Conservation (phyloP, 1,140 invertebrate species). For the Drosophila hydei region DNA sequence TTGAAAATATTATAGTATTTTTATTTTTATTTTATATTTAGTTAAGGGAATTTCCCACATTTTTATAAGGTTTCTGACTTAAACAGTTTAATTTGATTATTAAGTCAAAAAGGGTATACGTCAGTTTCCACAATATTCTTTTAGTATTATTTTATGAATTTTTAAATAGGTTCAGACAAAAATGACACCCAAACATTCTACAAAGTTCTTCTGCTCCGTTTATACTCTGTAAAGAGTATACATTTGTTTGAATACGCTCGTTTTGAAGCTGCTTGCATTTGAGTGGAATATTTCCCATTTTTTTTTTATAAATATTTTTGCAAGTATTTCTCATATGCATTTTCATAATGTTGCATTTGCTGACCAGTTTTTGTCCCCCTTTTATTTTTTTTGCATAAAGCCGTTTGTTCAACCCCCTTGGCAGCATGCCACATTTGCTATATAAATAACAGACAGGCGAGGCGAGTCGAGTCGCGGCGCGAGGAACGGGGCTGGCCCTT, state of each 20-base stretch:
- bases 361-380: slow-evolving; percentile 29
- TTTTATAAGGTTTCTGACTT: no score
- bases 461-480: background rate
- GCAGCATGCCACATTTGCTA: slow-evolving; percentile 55
- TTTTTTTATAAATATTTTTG: background rate
- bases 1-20: no score
- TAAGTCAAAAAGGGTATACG: no score
- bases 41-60: no score
- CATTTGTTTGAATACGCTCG: background rate
- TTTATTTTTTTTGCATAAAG: slow-evolving; percentile 36
- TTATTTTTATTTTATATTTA: no score
- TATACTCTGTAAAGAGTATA: no score
- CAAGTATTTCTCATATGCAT: slow-evolving; percentile 25
- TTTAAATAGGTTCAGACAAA: no score
- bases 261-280: background rate
- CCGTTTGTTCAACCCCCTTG: slow-evolving; percentile 31
- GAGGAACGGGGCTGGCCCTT: slow-evolving; percentile 31
- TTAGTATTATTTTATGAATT: no score
- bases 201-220: no score
- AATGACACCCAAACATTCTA: no score
- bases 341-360: slow-evolving; percentile 25
- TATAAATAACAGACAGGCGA: slow-evolving; percentile 48
- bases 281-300: background rate
- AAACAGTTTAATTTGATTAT: no score
- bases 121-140: no score